Base-by-base conservation (phyloP, 2,113 vertebrate species). In the Rhabdornis inornatus region DNA sequence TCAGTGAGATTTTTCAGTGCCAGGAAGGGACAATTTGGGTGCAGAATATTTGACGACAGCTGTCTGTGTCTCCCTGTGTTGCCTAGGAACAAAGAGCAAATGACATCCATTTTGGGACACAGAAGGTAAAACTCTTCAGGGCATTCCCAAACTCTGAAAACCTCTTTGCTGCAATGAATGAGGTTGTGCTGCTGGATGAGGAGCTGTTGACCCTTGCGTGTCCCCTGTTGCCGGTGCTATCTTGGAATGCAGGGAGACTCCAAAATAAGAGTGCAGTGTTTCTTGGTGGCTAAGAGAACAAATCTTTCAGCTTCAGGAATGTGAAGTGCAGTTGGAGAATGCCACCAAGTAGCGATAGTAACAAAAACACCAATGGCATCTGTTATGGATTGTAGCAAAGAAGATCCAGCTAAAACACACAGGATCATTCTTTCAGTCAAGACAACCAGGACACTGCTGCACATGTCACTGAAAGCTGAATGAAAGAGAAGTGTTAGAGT, bases 291-390 rank as follows among this genome's bases (percentile, higher is more conserved):
- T 91, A 93, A 83, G 90, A 96, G 93, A 96, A 95, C 94, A 95
- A 93, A 97, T 93, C 92, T 90, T 96, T 90, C 68, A 75, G 88
- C 94, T 95, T 96, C 90, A 97, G 93, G 96, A 96, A 96, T 96
- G 95, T 97, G 96, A 96, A 96, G 94, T 96, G 96, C 1, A 0
- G 76, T 90, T 96, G 80, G 69, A 96, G 88, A 97, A 95, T 95
- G 83, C 92, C 93, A 82, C 89, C 69, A 83, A 95, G 93, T 49
- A 96, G 72, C 56, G 0, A 89, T 78, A 95, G 88, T 71, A 92
- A 96, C 93, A 96, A 97, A 96, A 96, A 12, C 85, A 75, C 72
- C 83, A 89, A 64, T 94, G 93, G 93, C 94, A 93, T 96, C 93
- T 95, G 60, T 92, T 95, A 92, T 92, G 80, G 92, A 84, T 6